A percentile compares a stretch with the other conserved stretches of the same genome.
These are phyloP conservation scores for Anhinga rufa DNA, from an alignment of 2,113 vertebrate genomes.

Conservation along the genomic window DNA sequence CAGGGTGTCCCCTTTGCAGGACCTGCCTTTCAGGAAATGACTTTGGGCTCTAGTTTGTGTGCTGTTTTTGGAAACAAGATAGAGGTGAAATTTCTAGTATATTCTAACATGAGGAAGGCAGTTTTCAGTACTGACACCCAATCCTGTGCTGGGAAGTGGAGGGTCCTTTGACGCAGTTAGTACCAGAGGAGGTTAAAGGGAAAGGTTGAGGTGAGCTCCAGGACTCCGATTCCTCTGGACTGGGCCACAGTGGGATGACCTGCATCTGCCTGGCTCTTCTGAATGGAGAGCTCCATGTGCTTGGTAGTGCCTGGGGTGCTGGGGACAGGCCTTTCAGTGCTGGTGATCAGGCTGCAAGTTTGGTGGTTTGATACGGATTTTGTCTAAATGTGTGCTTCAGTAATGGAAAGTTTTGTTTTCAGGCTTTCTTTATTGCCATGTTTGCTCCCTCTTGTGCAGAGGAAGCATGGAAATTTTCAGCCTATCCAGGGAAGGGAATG, in stretches of 20 bases:
- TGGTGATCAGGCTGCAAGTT: not conserved
- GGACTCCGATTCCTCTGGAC: not conserved
- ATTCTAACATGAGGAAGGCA: not conserved
- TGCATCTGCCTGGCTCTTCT: not conserved
- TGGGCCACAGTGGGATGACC: not conserved
- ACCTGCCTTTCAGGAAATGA: not conserved
- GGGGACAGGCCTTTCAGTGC: not conserved
- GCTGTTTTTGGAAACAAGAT: not conserved
- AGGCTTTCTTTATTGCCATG: not conserved
- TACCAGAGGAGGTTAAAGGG: not conserved
- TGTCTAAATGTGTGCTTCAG: not conserved
- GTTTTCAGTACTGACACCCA: not conserved
- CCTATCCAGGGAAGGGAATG: not conserved
- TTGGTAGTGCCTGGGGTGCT: not conserved
- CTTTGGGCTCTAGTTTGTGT: not conserved
- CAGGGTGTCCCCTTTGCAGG: not conserved
- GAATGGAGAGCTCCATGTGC: not conserved
- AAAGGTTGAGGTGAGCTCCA: not conserved
- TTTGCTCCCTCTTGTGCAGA: not conserved
- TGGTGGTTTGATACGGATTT: not conserved
- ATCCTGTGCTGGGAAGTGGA: not conserved
- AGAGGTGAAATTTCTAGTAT: not conserved
- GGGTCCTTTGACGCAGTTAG: not conserved
- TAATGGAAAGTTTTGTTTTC: not conserved
- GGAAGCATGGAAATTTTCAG: not conserved